Base-by-base conservation (phyloP, 2,797 vertebrate genomes). In the Rhinogobio ventralis region DNA sequence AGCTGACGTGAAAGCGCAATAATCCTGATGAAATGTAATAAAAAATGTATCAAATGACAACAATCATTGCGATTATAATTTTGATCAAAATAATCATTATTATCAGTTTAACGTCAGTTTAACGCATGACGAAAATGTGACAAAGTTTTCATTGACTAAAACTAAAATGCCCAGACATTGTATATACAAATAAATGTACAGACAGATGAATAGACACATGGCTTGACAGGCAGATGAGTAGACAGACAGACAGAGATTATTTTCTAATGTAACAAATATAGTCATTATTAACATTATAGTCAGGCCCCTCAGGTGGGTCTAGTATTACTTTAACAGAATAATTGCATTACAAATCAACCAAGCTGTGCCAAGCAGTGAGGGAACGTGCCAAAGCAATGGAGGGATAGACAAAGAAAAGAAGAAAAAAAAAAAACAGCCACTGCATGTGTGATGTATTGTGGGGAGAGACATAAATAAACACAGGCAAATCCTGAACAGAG, bases 301-400 rank as follows among this genome's bases (percentile, higher is more conserved):
- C 33, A 55, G 60, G 14, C 49, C 82, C 71, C 64, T 17, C 64
- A 62, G 20, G 39, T 69, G 74, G 77, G 20, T 78, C 46, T 73
- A 72, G 42, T 39, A 51, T 55, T 64, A 71, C 30, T 73, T 81
- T 25, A 80, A 55, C 8, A 81, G n/a, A 73, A 80, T 84, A 78
- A 84, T 78, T 84, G 75, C 78, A 78, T 78, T 60, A 84, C 75
- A 78, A 84, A 79, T 71, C 25, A 75, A 68, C 68, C 42, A 66
- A 30, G 57, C 69, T 64, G 33, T 85, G 84, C 68, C 77, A 73
- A 36, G 30, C 68, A 42, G 5, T 1, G 17, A 74, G 42, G 36
- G 55, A 79, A 25, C 42, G 19, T 79, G 82, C 75, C 75, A 79
- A 53, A 6, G 23, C n/a, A 69, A 67, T 75, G 49, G 19, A 71